Percentiles rank a stretch among this genome's conserved stretches.
phyloP scores from a whole-genome alignment of 2,113 vertebrate genomes.

The Elaphurus davidianus region DNA sequence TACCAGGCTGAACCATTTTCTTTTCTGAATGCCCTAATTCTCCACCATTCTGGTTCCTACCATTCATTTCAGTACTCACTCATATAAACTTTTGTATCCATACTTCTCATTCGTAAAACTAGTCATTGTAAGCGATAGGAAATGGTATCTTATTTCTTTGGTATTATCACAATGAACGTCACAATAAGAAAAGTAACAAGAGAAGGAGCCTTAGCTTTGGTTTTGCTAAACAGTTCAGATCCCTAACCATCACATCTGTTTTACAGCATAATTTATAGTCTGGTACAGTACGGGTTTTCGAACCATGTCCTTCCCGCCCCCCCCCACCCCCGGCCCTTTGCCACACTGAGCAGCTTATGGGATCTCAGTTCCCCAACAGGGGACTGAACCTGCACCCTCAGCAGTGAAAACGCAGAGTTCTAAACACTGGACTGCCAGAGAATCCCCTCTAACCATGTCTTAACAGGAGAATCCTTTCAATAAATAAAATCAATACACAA shows the following conservation, averaged over 20 bases:
- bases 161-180: neutral
- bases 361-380: neutral
- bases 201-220: neutral
- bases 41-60: neutral
- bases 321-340: neutral
- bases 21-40: neutral
- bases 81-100: neutral
- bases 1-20: neutral
- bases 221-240: neutral
- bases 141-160: neutral
- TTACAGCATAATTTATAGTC: neutral
- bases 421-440: neutral
- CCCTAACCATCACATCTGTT: neutral
- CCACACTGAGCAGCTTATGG: neutral
- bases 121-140: neutral
- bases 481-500: slow-evolving; percentile 26
- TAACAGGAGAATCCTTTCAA: neutral
- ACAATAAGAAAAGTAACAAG: neutral
- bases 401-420: neutral
- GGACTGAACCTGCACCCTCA: neutral
- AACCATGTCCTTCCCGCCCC: neutral
- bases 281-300: neutral
- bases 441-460: neutral
- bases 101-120: neutral
- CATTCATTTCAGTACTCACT: neutral